phyloP scores from a whole-genome alignment of 2,888 invertebrate genomes.

The Cephus runcator region DNA sequence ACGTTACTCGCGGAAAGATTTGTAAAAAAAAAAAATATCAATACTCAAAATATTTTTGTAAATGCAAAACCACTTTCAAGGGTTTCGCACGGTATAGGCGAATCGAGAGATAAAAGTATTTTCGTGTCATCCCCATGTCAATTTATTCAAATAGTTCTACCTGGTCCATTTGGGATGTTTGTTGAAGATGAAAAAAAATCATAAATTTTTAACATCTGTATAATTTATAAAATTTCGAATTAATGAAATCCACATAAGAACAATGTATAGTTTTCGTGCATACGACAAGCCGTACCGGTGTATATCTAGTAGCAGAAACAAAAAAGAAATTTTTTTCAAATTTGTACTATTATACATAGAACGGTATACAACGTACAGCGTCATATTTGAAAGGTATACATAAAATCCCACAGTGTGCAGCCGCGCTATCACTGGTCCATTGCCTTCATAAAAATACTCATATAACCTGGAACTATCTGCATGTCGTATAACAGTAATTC shows the following conservation, averaged over 20 bases:
- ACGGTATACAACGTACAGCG: neutral
- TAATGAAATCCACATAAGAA: neutral
- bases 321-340: too few relatives aligned
- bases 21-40: too few relatives aligned
- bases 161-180: neutral
- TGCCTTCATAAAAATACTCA: neutral
- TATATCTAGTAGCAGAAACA: too few relatives aligned
- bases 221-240: neutral
- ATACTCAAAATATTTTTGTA: neutral
- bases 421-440: neutral
- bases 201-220: neutral
- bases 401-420: neutral
- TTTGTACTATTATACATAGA: too few relatives aligned
- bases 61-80: neutral
- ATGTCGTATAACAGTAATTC: neutral
- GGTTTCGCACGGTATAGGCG: neutral
- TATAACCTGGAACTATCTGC: neutral
- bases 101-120: neutral
- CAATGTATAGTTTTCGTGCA: too few relatives aligned
- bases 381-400: neutral
- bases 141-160: neutral
- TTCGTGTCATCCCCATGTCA: neutral
- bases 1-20: too few relatives aligned
- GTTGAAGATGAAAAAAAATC: neutral
- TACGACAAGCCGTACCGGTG: too few relatives aligned